phyloP scores from a whole-genome alignment of 1,140 invertebrate species.

The Papilio xuthus region DNA sequence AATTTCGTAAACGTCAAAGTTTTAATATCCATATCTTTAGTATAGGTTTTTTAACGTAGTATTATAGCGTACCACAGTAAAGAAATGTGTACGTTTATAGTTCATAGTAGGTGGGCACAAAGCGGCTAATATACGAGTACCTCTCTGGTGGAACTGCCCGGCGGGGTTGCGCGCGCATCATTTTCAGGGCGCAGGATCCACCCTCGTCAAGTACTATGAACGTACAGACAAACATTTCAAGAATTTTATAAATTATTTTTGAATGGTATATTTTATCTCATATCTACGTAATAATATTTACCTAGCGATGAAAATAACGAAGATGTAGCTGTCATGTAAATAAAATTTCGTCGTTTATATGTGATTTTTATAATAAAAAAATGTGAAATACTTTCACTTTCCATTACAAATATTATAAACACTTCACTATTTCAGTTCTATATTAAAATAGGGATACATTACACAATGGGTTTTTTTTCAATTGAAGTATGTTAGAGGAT shows the following conservation, averaged over 20 bases:
- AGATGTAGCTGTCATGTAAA: no score
- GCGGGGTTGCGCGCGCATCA: slow-evolving; percentile 70
- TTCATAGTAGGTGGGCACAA: slow-evolving; percentile 7
- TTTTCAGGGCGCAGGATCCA: slow-evolving; percentile 76
- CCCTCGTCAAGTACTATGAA: slow-evolving; percentile 62
- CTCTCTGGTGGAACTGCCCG: slow-evolving; percentile 54
- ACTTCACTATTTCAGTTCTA: no score
- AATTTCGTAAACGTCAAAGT: background rate
- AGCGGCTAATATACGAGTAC: slow-evolving; percentile 46
- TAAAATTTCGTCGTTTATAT: no score
- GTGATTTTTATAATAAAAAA: no score
- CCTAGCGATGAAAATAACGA: no score
- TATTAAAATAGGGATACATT: background rate
- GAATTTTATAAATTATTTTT: background rate
- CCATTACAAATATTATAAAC: no score
- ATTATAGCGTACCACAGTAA: slow-evolving; percentile 1
- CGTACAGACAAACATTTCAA: slow-evolving; percentile 54
- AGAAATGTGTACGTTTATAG: slow-evolving; percentile 3
- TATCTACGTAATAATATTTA: no score
- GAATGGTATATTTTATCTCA: background rate
- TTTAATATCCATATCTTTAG: background rate
- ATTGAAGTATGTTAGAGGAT: slow-evolving; percentile 21
- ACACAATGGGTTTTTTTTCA: background rate
- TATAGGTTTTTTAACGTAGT: background rate
- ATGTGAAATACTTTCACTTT: no score